phyloP scores from a whole-genome alignment of 2,888 invertebrate genomes.

The Caradrina clavipalpis region DNA sequence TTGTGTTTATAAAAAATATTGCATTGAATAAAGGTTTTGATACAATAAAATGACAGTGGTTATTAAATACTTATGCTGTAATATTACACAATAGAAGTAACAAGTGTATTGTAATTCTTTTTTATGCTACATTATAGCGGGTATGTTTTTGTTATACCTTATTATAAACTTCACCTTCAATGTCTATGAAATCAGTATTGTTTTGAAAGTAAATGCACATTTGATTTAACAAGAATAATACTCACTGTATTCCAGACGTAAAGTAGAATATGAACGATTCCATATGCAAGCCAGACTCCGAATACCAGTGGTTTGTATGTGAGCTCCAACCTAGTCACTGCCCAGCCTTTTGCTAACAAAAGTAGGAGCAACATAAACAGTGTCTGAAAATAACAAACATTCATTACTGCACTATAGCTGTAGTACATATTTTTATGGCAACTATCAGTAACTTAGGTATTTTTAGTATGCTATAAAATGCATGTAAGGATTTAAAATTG shows the following conservation, averaged over 20 bases:
- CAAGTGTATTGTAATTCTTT: conserved; percentile 7
- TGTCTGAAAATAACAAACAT: conserved; percentile 91
- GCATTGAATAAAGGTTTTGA: conserved; percentile 19
- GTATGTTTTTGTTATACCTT: not conserved
- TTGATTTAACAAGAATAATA: conserved; percentile 51
- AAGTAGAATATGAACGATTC: conserved; percentile 96
- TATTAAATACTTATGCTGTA: conserved; percentile 15
- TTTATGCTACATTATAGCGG: conserved; percentile 4
- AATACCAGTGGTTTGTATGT: conserved; percentile 96
- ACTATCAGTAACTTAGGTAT: conserved; percentile 24
- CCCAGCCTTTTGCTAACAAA: conserved; percentile 99
- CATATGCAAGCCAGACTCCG: conserved; percentile 97
- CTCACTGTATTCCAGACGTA: conserved; percentile 99
- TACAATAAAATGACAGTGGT: conserved; percentile 8
- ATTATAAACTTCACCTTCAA: conserved; percentile 2
- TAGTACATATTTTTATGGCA: conserved; percentile 17
- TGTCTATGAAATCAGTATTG: not conserved
- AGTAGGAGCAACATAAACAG: conserved; percentile 98
- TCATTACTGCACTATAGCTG: not conserved
- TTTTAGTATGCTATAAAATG: conserved; percentile 18
- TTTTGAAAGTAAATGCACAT: not conserved
- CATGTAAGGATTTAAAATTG: not conserved
- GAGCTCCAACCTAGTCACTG: conserved; percentile 97
- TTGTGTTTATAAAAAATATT: conserved; percentile 28
- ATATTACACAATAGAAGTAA: conserved; percentile 15